Conservation (phyloP, 2,797 vertebrate genomes). For the Myotis myotis region DNA sequence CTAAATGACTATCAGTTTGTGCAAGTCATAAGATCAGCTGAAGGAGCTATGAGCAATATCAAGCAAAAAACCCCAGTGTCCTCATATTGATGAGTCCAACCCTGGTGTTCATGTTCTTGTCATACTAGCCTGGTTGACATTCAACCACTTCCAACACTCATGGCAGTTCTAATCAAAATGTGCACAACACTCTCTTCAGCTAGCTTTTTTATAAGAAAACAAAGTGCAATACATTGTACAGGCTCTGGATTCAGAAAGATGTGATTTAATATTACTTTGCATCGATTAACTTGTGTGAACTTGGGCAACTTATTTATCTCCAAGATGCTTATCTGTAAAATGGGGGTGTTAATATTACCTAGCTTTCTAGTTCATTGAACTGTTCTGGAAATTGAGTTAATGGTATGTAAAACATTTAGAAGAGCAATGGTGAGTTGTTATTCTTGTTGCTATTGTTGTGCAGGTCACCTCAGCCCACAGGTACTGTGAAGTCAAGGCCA, state of each 20-base stretch:
- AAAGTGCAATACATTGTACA: neutral
- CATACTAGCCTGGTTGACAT: neutral
- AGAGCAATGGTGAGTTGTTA: neutral
- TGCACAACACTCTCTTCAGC: neutral
- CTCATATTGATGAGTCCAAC: neutral
- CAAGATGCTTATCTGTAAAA: neutral
- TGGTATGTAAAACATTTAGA: neutral
- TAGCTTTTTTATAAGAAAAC: neutral
- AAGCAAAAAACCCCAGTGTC: neutral
- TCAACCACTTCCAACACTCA: neutral
- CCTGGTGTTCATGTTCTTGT: neutral
- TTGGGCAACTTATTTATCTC: neutral
- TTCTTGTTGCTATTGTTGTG: neutral
- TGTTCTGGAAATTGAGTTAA: neutral
- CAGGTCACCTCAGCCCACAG: neutral
- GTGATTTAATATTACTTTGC: neutral
- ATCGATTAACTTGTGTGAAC: neutral
- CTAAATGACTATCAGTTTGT: conserved; percentile 30
- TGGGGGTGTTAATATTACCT: neutral
- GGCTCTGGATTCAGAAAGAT: neutral
- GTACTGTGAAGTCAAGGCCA: neutral
- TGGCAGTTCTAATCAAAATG: neutral
- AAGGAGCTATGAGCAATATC: neutral
- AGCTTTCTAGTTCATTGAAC: neutral
- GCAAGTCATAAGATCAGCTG: neutral